phyloP scores from a whole-genome alignment of 2,113 vertebrate species.

The Ivindomyrus marchei region DNA sequence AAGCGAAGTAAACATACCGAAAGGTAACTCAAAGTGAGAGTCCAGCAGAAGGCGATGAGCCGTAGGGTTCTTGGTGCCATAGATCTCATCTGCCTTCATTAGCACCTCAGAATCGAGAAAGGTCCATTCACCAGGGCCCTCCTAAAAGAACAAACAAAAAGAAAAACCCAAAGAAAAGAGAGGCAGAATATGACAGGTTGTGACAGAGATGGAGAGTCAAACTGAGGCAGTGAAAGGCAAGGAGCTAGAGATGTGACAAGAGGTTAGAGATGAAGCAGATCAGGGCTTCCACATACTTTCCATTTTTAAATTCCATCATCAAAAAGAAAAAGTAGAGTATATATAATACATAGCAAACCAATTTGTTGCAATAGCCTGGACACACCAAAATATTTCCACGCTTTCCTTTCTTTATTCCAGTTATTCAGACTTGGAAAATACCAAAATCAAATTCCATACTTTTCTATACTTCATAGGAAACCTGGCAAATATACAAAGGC shows the following conservation, averaged over 20 bases:
- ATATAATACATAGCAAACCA: neutral
- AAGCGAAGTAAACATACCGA: conserved; percentile 58
- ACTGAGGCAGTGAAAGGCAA: neutral
- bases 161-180: neutral
- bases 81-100: conserved; percentile 93
- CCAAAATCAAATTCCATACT: neutral
- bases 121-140: conserved; percentile 89
- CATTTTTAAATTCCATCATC: neutral
- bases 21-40: conserved; percentile 88
- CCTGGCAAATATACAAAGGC: neutral
- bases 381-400: neutral
- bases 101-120: conserved; percentile 83
- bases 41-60: conserved; percentile 86
- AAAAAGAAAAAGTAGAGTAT: neutral
- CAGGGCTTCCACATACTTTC: neutral
- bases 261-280: neutral
- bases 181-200: neutral
- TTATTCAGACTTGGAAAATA: neutral
- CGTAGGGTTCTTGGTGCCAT: conserved; percentile 88
- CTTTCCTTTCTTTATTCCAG: neutral
- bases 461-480: neutral
- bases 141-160: conserved; percentile 54
- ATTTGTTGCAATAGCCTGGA: neutral
- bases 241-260: neutral
- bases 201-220: neutral